Percentiles rank a stretch among this genome's conserved stretches.
phyloP scores from a whole-genome alignment of 1,140 invertebrate species.

The Psix sp. region DNA sequence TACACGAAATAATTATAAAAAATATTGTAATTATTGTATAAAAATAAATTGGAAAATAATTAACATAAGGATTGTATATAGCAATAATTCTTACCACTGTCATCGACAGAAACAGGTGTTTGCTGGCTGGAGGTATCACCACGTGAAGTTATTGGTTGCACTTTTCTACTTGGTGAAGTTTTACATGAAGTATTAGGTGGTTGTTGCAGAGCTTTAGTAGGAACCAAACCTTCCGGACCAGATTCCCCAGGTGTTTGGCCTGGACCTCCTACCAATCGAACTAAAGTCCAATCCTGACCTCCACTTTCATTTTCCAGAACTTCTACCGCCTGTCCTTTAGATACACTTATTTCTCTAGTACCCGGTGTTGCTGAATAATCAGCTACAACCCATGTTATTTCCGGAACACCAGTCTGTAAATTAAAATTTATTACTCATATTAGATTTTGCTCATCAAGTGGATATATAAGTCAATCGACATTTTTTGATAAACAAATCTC shows the following conservation, averaged over 20 bases:
- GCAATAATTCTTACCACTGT: conserved; percentile 70
- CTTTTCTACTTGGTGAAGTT: conserved; percentile 80
- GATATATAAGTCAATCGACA: too few relatives aligned
- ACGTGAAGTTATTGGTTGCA: conserved; percentile 36
- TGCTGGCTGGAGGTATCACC: conserved; percentile 61
- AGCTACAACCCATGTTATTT: conserved; percentile 92
- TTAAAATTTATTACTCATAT: conserved; percentile 34
- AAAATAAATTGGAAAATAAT: too few relatives aligned
- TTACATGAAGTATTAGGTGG: conserved; percentile 80
- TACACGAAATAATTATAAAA: too few relatives aligned
- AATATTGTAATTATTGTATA: too few relatives aligned
- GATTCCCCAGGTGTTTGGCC: conserved; percentile 75
- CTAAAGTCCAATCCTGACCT: conserved; percentile 76
- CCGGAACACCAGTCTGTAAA: conserved; percentile 82
- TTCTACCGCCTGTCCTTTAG: conserved; percentile 94
- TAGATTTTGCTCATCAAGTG: not conserved
- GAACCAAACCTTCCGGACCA: conserved; percentile 89
- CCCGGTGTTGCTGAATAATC: conserved; percentile 85
- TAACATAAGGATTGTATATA: too few relatives aligned
- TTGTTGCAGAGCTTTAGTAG: conserved; percentile 88
- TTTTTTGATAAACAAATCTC: too few relatives aligned
- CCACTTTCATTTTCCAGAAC: conserved; percentile 83
- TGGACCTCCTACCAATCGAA: conserved; percentile 72
- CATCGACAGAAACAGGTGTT: conserved; percentile 66
- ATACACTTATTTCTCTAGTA: conserved; percentile 85